Conservation (phyloP, 2,797 vertebrate species). For the Squalus acanthias region DNA sequence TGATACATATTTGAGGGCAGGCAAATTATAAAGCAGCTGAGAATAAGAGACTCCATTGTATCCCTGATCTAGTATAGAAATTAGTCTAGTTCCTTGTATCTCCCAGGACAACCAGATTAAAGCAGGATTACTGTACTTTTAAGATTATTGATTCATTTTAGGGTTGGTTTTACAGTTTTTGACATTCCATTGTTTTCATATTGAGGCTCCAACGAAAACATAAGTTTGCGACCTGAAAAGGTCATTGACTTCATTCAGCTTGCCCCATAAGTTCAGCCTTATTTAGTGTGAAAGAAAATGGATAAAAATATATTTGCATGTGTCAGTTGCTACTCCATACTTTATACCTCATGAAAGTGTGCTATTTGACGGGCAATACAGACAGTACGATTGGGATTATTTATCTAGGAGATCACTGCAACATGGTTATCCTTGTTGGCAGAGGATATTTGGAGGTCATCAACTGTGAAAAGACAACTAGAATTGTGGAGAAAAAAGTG, state of each 20-base stretch:
- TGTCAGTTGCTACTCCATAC: not conserved
- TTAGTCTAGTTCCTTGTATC: not conserved
- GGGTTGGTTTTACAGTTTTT: not conserved
- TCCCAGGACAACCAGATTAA: not conserved
- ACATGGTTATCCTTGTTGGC: not conserved
- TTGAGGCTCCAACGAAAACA: not conserved
- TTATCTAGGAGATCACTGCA: not conserved
- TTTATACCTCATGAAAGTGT: not conserved
- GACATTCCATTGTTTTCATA: not conserved
- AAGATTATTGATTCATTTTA: not conserved
- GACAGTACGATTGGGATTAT: conserved; percentile 2
- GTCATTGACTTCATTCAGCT: not conserved
- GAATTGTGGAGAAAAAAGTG: not conserved
- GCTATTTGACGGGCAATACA: not conserved
- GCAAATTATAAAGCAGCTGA: not conserved
- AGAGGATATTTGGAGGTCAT: not conserved
- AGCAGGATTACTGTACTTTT: not conserved
- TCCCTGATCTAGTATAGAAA: not conserved
- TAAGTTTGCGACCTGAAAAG: not conserved
- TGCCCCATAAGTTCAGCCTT: not conserved
- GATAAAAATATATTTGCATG: not conserved
- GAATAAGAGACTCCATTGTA: not conserved
- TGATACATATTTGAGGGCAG: not conserved
- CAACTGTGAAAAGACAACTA: not conserved
- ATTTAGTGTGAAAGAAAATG: not conserved